phyloP scores from a whole-genome alignment of 2,113 vertebrate genomes.

The Zingel zingel region DNA sequence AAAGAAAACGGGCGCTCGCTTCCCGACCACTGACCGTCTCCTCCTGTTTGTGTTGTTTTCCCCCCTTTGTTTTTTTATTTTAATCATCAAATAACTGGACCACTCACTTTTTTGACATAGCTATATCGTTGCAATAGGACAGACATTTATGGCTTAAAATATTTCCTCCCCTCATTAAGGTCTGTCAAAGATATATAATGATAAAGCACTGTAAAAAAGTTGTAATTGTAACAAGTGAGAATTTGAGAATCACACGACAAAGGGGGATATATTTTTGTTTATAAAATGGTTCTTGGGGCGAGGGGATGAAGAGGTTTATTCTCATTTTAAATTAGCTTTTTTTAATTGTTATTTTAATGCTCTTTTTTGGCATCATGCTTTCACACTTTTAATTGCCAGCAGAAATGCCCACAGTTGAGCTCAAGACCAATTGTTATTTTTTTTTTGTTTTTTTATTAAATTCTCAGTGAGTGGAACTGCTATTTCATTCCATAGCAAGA shows the following conservation, averaged over 20 bases:
- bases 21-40: slow-evolving; percentile 47
- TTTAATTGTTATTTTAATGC: slow-evolving; percentile 81
- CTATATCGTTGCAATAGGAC: slow-evolving; percentile 81
- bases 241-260: slow-evolving; percentile 80
- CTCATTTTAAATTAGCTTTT: slow-evolving; percentile 69
- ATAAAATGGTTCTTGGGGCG: slow-evolving; percentile 73
- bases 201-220: slow-evolving; percentile 90
- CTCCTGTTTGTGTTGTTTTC: slow-evolving; percentile 72
- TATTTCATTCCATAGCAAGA: slow-evolving; percentile 73
- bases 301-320: slow-evolving; percentile 59
- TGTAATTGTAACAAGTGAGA: slow-evolving; percentile 82
- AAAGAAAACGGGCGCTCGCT: background rate
- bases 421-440: slow-evolving; percentile 59
- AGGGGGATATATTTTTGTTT: slow-evolving; percentile 85
- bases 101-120: slow-evolving; percentile 82
- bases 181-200: slow-evolving; percentile 84
- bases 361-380: slow-evolving; percentile 69
- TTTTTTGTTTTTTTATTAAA: slow-evolving; percentile 17
- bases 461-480: slow-evolving; percentile 73
- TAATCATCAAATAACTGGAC: slow-evolving; percentile 80
- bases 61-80: slow-evolving; percentile 65
- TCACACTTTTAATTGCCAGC: slow-evolving; percentile 67
- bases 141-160: slow-evolving; percentile 71
- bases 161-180: slow-evolving; percentile 76
- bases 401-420: slow-evolving; percentile 51